Evolutionary conservation across 2,113 vertebrate species (phyloP).

Genomic region (Sigmodon hispidus): DNA sequence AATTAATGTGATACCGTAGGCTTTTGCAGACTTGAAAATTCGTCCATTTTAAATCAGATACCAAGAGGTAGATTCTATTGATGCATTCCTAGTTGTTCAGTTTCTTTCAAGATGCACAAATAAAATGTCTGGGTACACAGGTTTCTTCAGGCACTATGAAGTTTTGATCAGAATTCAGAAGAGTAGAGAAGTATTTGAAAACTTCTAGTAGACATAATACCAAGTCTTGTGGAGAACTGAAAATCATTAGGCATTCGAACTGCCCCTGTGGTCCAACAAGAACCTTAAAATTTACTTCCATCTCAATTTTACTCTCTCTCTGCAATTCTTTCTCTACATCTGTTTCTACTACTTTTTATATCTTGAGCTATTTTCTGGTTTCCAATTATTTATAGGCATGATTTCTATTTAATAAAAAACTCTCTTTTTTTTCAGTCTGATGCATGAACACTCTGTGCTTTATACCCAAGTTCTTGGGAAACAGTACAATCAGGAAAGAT

Average conservation of each 20-base stretch:
- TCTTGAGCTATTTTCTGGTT: neutral
- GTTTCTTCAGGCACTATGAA: neutral
- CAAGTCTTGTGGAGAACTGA: neutral
- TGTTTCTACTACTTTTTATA: neutral
- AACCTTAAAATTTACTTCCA: neutral
- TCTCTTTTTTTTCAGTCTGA: neutral
- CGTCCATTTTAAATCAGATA: neutral
- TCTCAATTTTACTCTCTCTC: neutral
- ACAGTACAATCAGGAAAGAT: neutral
- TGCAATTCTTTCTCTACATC: constrained; percentile 22
- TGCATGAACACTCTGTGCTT: neutral
- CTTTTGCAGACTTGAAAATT: neutral
- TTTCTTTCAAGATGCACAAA: neutral
- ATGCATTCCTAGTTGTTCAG: neutral
- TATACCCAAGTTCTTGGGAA: neutral
- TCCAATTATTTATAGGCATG: neutral
- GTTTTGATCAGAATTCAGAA: constrained; percentile 4
- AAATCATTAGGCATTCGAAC: neutral
- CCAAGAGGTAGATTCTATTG: neutral
- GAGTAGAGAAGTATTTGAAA: neutral
- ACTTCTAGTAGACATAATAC: neutral
- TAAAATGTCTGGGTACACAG: neutral
- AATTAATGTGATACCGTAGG: neutral
- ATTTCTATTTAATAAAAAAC: neutral
- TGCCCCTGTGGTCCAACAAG: neutral